These are phyloP conservation scores for Haemorhous mexicanus DNA, from an alignment of 2,113 vertebrate genomes.

Conservation along the genomic window DNA sequence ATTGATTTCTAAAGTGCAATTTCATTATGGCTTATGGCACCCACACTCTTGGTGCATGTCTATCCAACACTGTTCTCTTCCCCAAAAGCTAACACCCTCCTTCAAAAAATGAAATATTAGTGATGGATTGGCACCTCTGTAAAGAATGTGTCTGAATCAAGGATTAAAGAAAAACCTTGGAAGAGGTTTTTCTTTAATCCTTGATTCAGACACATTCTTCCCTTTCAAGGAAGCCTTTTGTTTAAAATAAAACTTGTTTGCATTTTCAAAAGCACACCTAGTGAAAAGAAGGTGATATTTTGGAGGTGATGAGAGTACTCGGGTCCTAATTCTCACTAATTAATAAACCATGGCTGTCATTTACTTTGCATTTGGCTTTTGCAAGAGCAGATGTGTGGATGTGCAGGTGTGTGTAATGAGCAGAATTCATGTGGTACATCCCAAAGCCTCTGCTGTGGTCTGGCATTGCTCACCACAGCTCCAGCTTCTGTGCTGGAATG, in stretches of 20 bases:
- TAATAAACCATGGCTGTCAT: neutral
- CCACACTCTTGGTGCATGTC: neutral
- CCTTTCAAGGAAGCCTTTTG: neutral
- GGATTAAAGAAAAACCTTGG: neutral
- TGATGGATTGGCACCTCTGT: neutral
- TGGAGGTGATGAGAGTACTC: neutral
- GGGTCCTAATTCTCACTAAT: neutral
- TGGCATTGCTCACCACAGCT: neutral
- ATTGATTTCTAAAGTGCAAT: neutral
- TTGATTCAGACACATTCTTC: no score
- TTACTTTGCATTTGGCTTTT: neutral
- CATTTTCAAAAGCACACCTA: neutral
- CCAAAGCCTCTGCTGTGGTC: fast-evolving
- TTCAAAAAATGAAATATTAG: neutral
- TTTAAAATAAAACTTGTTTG: neutral
- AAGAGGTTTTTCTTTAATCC: no score
- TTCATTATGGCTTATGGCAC: neutral
- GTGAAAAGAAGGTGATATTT: neutral
- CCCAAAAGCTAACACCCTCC: neutral
- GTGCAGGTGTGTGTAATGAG: neutral
- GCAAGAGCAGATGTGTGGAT: neutral
- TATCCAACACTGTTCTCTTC: neutral
- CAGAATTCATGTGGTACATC: neutral
- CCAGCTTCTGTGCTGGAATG: fast-evolving
- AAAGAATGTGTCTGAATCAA: neutral